phyloP scores from a whole-genome alignment of 2,797 vertebrate genomes.

The Smutsia gigantea region DNA sequence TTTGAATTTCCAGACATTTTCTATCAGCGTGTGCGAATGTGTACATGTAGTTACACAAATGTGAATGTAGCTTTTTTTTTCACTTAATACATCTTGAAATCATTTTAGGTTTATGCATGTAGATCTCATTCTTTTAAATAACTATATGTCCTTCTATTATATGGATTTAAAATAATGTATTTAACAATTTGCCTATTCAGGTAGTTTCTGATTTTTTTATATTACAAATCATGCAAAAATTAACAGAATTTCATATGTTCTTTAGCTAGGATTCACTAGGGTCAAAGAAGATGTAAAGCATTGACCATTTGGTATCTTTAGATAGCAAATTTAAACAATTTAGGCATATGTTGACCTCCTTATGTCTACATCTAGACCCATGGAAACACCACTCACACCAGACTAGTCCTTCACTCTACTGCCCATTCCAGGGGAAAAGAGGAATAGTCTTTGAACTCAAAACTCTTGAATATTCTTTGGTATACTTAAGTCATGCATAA shows the following conservation, averaged over 20 bases:
- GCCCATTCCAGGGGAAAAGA: background rate
- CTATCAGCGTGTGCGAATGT: background rate
- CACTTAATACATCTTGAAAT: conserved; percentile 1
- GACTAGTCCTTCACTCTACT: accelerated
- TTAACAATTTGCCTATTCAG: conserved; percentile 26
- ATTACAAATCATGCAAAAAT: conserved; percentile 30
- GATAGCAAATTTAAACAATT: conserved; percentile 6
- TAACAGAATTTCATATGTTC: background rate
- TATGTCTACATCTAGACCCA: background rate
- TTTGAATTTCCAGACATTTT: conserved; percentile 35
- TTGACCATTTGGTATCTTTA: background rate
- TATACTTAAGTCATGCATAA: background rate
- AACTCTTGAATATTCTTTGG: background rate
- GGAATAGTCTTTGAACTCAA: background rate
- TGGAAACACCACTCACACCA: background rate
- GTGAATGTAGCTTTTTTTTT: background rate
- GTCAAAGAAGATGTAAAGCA: background rate
- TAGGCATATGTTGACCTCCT: background rate
- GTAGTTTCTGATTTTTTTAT: conserved; percentile 48
- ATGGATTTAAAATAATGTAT: conserved; percentile 23
- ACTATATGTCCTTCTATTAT: background rate
- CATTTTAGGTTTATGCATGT: background rate
- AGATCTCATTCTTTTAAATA: conserved; percentile 22
- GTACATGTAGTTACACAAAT: background rate
- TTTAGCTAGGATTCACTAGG: background rate